Percentiles rank a stretch among this genome's conserved stretches.
These are phyloP conservation scores for Gobio gobio DNA, from an alignment of 2,113 vertebrate genomes.

Conservation along the genomic window DNA sequence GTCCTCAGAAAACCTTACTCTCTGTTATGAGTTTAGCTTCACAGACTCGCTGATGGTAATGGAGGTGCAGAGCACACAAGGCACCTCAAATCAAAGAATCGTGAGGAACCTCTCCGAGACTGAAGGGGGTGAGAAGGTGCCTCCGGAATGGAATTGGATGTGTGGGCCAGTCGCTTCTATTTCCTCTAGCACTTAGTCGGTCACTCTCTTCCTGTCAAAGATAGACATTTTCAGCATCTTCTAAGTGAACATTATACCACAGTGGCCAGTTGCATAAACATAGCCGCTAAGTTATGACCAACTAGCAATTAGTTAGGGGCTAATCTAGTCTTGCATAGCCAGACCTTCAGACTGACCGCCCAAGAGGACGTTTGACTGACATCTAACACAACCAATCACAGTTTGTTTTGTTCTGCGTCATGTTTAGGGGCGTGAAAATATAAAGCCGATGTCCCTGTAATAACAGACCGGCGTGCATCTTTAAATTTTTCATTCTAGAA, in stretches of 20 bases:
- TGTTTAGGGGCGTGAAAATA: no score
- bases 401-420: no score
- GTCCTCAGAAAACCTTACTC: constrained; percentile 21
- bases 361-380: no score
- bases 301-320: no score
- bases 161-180: constrained; percentile 4
- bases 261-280: no score
- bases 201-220: background rate
- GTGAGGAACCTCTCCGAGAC: background rate
- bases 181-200: background rate
- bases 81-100: constrained; percentile 13
- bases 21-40: background rate
- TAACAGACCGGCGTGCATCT: no score
- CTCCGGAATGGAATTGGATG: background rate
- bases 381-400: no score
- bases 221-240: background rate
- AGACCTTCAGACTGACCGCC: no score
- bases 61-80: background rate
- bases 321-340: no score
- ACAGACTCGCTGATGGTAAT: background rate
- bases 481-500: no score
- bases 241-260: background rate
- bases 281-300: no score
- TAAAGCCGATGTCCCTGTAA: no score
- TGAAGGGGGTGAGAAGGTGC: constrained; percentile 18